Base-by-base conservation (phyloP, 2,797 vertebrate genomes). In the Euthynnus affinis region DNA sequence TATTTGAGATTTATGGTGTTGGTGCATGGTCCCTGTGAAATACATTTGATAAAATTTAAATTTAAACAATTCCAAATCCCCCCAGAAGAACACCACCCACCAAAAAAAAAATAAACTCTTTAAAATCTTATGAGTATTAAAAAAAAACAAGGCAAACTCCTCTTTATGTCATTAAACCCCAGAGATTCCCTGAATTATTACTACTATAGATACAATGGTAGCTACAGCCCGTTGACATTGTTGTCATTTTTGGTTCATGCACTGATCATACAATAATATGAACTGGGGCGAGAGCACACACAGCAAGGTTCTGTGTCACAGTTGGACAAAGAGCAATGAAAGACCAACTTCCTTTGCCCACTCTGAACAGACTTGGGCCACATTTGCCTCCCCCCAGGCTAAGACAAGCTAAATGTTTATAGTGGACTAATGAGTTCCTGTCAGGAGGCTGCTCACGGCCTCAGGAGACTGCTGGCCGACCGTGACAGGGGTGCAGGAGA, bases 401-500 rank as follows among this genome's bases (percentile, higher is more conserved):
- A 79, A 83, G 75, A 89, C 86, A 82, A 87, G 86, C 79, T 90
- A 91, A 91, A 91, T 93, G 92, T 95, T 94, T 94, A 93, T 87
- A 84, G 92, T 87, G 79, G 87, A 81, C 89, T 95, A 94, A 95
- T 93, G 93, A 94, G 92, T 92, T 94, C 88, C 91, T 92, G 90
- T 94, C 86, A 91, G 89, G 88, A 83, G 88, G 85, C 81, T 7
- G 74, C 76, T 71, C 74, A 71, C 72, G 49, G 85, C 87, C 83
- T 87, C 83, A 63, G 90, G 91, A 90, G 80, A 60, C 82, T 1
- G 71, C 86, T 82, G 87, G 85, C 83, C 71, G 65, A 85, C 83
- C 59, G 72, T 82, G 89, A 88, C 88, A 63, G 68, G 65, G 78
- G 66, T 87, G 84, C 81, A 78, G 3, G 34, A 80, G 83, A 73